Conservation (phyloP, 2,888 invertebrate species). For the Drosophila maculinotata region DNA sequence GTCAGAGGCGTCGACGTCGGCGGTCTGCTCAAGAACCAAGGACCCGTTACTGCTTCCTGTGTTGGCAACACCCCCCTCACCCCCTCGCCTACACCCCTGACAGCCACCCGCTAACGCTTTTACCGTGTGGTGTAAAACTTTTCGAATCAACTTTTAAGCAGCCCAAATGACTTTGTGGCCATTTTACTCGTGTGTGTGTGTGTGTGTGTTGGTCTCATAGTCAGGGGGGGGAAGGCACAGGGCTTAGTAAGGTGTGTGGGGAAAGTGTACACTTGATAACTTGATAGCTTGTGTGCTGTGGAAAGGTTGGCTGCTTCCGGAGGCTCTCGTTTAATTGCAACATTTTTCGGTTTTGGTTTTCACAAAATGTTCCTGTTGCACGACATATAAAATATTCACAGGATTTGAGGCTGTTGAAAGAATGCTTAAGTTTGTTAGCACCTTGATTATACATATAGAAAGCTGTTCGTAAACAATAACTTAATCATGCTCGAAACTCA, state of each 20-base stretch:
- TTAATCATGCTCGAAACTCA: too few species aligned
- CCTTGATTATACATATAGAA: too few species aligned
- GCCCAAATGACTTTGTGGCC: conserved; percentile 77
- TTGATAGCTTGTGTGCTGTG: conserved; percentile 72
- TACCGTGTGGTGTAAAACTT: conserved; percentile 68
- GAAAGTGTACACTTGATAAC: conserved; percentile 63
- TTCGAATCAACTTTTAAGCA: conserved; percentile 80
- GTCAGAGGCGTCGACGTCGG: conserved; percentile 56
- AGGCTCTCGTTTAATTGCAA: conserved; percentile 53
- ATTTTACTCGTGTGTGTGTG: conserved; percentile 41
- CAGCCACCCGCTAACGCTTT: not conserved
- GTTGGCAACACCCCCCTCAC: conserved; percentile 16
- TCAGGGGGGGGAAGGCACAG: not conserved
- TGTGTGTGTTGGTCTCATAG: conserved; percentile 6
- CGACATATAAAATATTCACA: conserved; percentile 4
- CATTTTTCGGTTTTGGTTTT: conserved; percentile 26
- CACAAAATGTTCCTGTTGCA: not conserved
- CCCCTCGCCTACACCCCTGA: too few species aligned
- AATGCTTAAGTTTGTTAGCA: not conserved
- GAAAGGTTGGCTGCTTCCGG: conserved; percentile 33
- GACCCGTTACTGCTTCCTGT: conserved; percentile 46
- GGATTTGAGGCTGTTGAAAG: not conserved
- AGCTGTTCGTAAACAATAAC: too few species aligned
- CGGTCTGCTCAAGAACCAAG: conserved; percentile 47
- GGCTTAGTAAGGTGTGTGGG: not conserved